A percentile compares a stretch with the other conserved stretches of the same genome.
phyloP scores from a whole-genome alignment of 23 tunicate genomes.

The Phallusia fumigata region DNA sequence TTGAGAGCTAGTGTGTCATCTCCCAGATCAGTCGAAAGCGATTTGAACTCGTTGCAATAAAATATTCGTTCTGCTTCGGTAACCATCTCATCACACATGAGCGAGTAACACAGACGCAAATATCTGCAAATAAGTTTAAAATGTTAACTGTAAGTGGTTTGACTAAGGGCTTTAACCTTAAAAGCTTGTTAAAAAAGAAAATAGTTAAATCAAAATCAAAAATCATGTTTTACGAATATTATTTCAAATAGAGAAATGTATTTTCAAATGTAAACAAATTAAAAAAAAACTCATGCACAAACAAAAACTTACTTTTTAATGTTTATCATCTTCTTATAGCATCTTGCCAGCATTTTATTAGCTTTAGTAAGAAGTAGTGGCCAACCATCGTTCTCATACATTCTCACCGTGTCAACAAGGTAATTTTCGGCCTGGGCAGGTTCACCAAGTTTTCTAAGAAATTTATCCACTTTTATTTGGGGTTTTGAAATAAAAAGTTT shows the following conservation, averaged over 20 bases:
- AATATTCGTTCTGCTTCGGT: slow-evolving; percentile 29
- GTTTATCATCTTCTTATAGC: slow-evolving; percentile 74
- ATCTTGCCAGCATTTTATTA: slow-evolving; percentile 58
- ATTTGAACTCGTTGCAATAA: slow-evolving; percentile 62
- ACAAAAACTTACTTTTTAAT: slow-evolving; percentile 54
- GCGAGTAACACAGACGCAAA: slow-evolving; percentile 60
- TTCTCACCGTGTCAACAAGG: slow-evolving; percentile 56
- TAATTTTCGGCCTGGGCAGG: slow-evolving; percentile 68
- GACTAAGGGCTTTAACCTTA: background rate
- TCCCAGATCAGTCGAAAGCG: slow-evolving; percentile 53
- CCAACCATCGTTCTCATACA: slow-evolving; percentile 77
- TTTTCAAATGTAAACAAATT: too few relatives aligned
- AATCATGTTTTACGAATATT: too few relatives aligned
- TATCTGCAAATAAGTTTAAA: slow-evolving; percentile 29
- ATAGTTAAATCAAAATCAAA: too few relatives aligned
- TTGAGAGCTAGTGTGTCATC: slow-evolving; percentile 54
- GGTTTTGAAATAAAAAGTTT: background rate
- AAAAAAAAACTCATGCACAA: background rate
- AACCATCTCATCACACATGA: slow-evolving; percentile 66
- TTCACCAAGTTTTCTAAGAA: slow-evolving; percentile 40
- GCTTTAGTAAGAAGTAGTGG: slow-evolving; percentile 28
- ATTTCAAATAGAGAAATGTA: too few relatives aligned
- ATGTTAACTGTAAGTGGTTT: background rate
- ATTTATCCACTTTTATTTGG: background rate
- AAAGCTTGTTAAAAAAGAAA: too few relatives aligned